Base-by-base conservation (phyloP, 1,140 invertebrate genomes). In the Ceratosolen fusciceps region DNA sequence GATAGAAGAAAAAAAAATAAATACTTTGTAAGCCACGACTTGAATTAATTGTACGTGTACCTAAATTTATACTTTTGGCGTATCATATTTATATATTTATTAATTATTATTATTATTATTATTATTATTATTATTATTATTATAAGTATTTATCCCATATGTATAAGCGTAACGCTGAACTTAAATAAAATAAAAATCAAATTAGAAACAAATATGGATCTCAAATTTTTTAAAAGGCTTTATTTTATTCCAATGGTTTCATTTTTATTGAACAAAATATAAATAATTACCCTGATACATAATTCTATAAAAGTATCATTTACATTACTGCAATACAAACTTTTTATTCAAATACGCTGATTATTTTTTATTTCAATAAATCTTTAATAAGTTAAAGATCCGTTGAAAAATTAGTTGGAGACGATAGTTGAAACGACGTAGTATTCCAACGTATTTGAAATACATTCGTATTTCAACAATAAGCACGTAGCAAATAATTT, bases 401-500 rank as follows among this genome's bases (percentile, higher is more conserved):
- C n/a, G n/a, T n/a, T n/a, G n/a, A n/a, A n/a, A n/a, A n/a, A n/a
- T n/a, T n/a, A n/a, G n/a, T n/a, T n/a, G n/a, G n/a, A n/a, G n/a
- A n/a, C n/a, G n/a, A n/a, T 52, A 77, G 70, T 77, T 39, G 21
- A 77, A 56, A 56, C n/a, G 39, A 52, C 39, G 43, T 31, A 19
- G 24, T n/a, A 68, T 56, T 4, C 19, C 24, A 68, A n/a, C 31
- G 54, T 65, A 47, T 10, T 49, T 65, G 56, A 26, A 56, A 65
- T 68, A 65, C 49, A 68, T 12, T 29, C 43, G 54, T 71, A 67
- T 43, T 75, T 43, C 21, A 52, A 39, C 47, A 62, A 60, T 62
- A 78, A 78, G 72, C 49, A 77, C 47, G 71, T 77, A 67, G 71
- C 76, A 77, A 72, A 72, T 26, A 58, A 60, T 52, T 29, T 31